Evolutionary conservation across 2,797 vertebrate species (phyloP).

Genomic region (Tauraco hartlaubi): DNA sequence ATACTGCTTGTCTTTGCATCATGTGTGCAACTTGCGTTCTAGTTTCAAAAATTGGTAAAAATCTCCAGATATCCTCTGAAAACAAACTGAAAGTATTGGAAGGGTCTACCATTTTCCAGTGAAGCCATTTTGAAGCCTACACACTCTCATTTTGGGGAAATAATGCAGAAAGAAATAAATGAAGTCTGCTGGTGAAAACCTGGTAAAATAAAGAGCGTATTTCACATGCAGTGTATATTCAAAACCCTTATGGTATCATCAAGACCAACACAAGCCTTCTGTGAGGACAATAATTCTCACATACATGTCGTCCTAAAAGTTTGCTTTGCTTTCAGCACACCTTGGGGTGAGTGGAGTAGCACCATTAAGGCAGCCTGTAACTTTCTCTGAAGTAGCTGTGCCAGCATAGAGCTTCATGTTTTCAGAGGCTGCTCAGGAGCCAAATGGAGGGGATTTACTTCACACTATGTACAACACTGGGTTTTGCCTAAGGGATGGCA

Average conservation of each 20-base stretch:
- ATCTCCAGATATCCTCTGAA: not conserved
- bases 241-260: not conserved
- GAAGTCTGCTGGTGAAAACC: not conserved
- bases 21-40: not conserved
- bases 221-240: not conserved
- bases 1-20: not conserved
- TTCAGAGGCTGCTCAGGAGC: not conserved
- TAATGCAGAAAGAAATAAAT: not conserved
- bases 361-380: not conserved
- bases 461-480: fast-evolving
- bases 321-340: not conserved
- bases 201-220: not conserved
- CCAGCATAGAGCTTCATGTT: not conserved
- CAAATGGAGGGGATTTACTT: not conserved
- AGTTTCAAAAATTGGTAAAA: not conserved
- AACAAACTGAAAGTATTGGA: not conserved
- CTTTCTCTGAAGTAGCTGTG: not conserved
- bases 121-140: not conserved
- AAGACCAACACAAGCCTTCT: not conserved
- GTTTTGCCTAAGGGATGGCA: not conserved
- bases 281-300: not conserved
- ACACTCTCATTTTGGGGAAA: not conserved
- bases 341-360: not conserved
- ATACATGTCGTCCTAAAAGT: fast-evolving
- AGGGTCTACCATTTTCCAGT: not conserved